These are phyloP conservation scores for Seriola dumerili DNA, from an alignment of 2,113 vertebrate species.

Conservation along the genomic window DNA sequence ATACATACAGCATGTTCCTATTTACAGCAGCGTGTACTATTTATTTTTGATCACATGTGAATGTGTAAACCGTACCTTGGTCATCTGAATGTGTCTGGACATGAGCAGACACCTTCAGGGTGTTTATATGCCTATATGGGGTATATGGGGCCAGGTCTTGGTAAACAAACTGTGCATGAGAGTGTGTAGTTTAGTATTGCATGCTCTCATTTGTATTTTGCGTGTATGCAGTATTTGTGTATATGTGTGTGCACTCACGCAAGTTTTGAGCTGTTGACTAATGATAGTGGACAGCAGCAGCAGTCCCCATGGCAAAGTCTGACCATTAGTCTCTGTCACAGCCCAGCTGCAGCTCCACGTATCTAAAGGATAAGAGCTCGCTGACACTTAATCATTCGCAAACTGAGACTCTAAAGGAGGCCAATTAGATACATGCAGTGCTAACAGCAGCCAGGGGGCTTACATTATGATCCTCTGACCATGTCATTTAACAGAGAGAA, in stretches of 20 bases:
- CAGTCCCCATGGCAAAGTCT: slow-evolving; percentile 49
- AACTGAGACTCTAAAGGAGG: slow-evolving; percentile 62
- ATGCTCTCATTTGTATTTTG: slow-evolving; percentile 18
- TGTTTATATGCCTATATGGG: slow-evolving; percentile 1
- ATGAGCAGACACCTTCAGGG: slow-evolving; percentile 5
- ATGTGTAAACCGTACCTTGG: background rate
- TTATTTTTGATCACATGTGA: background rate
- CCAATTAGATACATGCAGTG: slow-evolving; percentile 66
- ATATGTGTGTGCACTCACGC: background rate
- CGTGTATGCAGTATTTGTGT: slow-evolving; percentile 2
- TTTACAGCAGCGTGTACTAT: background rate
- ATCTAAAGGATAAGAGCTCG: slow-evolving; percentile 54
- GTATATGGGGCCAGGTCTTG: too few relatives aligned
- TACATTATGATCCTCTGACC: slow-evolving; percentile 62
- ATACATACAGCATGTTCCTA: background rate
- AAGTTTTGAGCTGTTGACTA: slow-evolving; percentile 28
- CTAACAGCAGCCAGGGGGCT: slow-evolving; percentile 59
- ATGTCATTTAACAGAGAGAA: slow-evolving; percentile 29
- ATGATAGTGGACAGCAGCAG: slow-evolving; percentile 49
- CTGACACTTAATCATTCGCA: slow-evolving; percentile 69
- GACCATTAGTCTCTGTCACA: slow-evolving; percentile 68
- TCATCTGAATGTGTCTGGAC: background rate
- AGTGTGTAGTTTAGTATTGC: background rate
- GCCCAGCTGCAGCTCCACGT: slow-evolving; percentile 48
- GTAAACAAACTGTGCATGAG: background rate